A percentile compares a stretch with the other conserved stretches of the same genome.
Evolutionary conservation across 2,797 vertebrate genomes (phyloP).

Genomic region (Gallinago nigripennis): DNA sequence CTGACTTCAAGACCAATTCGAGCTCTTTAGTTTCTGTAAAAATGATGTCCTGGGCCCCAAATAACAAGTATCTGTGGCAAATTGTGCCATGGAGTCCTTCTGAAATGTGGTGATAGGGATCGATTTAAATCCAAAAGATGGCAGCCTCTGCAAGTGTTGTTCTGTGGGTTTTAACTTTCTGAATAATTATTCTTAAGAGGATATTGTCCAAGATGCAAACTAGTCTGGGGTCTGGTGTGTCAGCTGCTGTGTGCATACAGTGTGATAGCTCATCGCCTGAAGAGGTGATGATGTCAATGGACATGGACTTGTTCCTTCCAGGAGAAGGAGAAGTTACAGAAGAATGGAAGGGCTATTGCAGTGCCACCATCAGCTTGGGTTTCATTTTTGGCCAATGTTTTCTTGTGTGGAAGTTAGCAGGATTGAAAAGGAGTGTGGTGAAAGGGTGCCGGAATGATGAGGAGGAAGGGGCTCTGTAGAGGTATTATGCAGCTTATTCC

Average conservation of each 20-base stretch:
- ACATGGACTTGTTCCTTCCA: background rate
- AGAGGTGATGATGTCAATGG: background rate
- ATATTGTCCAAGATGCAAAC: rapidly evolving
- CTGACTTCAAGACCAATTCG: background rate
- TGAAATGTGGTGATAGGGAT: background rate
- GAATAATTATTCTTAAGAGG: background rate
- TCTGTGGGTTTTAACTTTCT: background rate
- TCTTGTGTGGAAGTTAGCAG: background rate
- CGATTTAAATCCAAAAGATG: background rate
- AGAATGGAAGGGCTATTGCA: background rate
- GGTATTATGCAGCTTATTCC: background rate
- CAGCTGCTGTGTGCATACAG: background rate
- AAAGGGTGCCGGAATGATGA: background rate
- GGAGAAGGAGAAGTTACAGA: background rate
- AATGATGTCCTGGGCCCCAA: background rate
- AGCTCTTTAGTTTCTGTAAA: background rate
- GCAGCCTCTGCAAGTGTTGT: background rate
- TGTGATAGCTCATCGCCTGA: background rate
- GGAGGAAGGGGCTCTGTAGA: background rate
- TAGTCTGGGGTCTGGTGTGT: too few species aligned
- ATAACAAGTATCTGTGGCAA: background rate
- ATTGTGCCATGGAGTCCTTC: background rate
- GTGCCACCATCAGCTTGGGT: background rate
- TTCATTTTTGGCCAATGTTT: background rate
- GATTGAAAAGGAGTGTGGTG: background rate